Base-by-base conservation (phyloP, 2,113 vertebrate species). In the Python bivittatus region DNA sequence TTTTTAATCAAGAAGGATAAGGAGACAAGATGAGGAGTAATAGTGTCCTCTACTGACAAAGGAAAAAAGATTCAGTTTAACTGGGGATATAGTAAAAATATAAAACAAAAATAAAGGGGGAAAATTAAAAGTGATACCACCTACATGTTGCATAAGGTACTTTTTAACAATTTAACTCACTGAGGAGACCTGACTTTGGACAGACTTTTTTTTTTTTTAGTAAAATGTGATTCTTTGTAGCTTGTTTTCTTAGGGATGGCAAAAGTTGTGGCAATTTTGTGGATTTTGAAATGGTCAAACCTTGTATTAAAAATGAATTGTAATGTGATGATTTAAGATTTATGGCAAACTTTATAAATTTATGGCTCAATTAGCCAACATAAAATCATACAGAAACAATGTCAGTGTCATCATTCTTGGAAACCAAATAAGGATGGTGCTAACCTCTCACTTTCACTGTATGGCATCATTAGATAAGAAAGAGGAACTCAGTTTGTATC, bases 401-500 rank as follows among this genome's bases (percentile, higher is more conserved):
- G 15, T 93, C 90, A 95, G 61, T 94, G 95, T 86, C 3, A 1
- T 91, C 86, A 17, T 53, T 93, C 96, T 95, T 91, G 88, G 56
- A 94, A 92, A 88, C 42, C 27, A 93, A 95, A 91, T 58, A 64
- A 90, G 27, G 90, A 94, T 42, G 84, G 92, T 85, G 42, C 56
- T 88, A 4, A 20, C 23, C 64, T 53, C 44, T 44, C 17, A n/a
- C 42, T 92, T 95, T 93, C 33, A 83, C 90, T 92, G 79, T 95
- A 56, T 89, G 91, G 86, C 44, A 87, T 48, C 48, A 48, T 72
- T 91, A 96, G 96, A 96, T 94, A 96, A 91, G 90, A 96, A 95
- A 90, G 92, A 96, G 93, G 91, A 95, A 96, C 94, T 56, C 2
- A 25, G 88, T 91, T 93, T 93, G 92, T 95, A 92, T 2, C 83